These are phyloP conservation scores for Pollimyrus isidori DNA, from an alignment of 2,113 vertebrate genomes.

Conservation along the genomic window DNA sequence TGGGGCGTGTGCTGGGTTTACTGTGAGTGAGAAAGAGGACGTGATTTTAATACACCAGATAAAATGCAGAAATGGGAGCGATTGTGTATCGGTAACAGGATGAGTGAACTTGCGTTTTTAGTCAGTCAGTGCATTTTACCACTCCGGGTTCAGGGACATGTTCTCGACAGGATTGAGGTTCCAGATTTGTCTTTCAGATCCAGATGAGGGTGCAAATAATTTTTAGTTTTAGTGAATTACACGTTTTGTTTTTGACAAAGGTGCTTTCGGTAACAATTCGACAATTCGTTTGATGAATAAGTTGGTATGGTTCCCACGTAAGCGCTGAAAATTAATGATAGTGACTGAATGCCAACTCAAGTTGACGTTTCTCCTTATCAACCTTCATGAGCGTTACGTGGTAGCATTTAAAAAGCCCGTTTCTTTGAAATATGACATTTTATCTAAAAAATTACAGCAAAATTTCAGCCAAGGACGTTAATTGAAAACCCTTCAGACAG, in stretches of 20 bases:
- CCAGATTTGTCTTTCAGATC: neutral
- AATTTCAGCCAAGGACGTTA: neutral
- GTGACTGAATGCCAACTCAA: neutral
- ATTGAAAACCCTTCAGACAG: neutral
- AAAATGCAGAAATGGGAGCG: neutral
- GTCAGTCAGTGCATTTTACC: neutral
- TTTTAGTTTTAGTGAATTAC: neutral
- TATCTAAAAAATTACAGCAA: neutral
- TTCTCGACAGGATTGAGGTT: neutral
- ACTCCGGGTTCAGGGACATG: neutral
- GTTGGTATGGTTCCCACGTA: neutral
- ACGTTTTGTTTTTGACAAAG: neutral
- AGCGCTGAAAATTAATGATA: neutral
- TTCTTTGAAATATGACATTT: neutral
- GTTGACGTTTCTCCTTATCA: neutral
- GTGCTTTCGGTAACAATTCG: neutral
- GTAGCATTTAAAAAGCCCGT: neutral
- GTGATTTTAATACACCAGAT: neutral
- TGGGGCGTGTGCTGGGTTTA: neutral
- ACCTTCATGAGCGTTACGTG: neutral
- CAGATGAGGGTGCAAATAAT: neutral
- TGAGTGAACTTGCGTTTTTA: neutral
- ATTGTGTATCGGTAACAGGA: neutral
- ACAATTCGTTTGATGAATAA: neutral
- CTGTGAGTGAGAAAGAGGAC: neutral